Percentiles rank a stretch among this genome's conserved stretches.
Evolutionary conservation across 2,113 vertebrate genomes (phyloP).

Genomic region (Nothocercus nigrocapillus): DNA sequence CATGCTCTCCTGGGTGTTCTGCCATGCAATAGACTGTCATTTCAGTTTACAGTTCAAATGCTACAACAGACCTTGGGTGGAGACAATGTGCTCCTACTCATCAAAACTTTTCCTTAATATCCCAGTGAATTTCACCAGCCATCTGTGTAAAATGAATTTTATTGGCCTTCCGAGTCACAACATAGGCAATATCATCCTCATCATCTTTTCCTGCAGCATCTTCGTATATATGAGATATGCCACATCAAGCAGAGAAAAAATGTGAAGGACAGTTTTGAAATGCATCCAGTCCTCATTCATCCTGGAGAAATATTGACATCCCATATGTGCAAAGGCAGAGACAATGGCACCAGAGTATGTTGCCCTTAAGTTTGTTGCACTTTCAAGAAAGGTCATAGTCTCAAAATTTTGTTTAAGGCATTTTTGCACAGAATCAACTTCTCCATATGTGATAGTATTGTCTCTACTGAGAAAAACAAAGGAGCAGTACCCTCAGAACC

Average conservation of each 20-base stretch:
- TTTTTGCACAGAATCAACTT: background rate
- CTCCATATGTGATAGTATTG: background rate
- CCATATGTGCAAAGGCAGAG: background rate
- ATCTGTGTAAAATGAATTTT: background rate
- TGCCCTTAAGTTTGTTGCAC: background rate
- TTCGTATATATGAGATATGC: background rate
- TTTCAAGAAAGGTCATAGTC: background rate
- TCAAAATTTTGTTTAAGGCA: background rate
- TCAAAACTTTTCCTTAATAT: conserved; percentile 36
- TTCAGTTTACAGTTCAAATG: conserved; percentile 48
- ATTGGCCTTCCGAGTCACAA: background rate
- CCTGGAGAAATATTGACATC: background rate
- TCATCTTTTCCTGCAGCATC: background rate
- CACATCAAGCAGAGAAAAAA: background rate
- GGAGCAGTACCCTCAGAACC: background rate
- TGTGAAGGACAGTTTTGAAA: background rate
- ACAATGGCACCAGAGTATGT: background rate
- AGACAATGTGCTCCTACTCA: background rate
- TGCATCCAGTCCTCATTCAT: background rate
- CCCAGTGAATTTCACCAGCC: background rate
- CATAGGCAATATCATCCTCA: background rate
- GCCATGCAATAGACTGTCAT: background rate
- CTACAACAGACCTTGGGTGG: background rate
- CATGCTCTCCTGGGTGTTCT: conserved; percentile 25
- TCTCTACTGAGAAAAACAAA: background rate